Base-by-base conservation (phyloP, 2,113 vertebrate species). In the Oncorhynchus clarkii region DNA sequence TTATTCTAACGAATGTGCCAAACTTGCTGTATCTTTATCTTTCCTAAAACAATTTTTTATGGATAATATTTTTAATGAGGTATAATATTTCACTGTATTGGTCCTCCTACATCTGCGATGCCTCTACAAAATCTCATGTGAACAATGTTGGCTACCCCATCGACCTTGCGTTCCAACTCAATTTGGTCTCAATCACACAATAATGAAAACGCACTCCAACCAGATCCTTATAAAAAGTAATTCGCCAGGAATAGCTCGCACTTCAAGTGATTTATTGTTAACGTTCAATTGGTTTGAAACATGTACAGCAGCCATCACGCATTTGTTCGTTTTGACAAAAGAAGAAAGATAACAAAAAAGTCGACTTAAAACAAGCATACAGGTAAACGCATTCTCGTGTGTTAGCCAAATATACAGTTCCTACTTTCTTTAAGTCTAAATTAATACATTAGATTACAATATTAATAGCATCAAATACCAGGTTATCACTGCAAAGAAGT, bases 361-460 rank as follows among this genome's bases (percentile, higher is more conserved):
- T 88, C 86, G 83, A 90, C 85, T 83, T 82, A 85, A 89, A 90
- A 91, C 88, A 89, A 93, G 84, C 92, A 93, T 89, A 94, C 93
- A 94, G 73, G 90, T 91, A 87, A 93, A 93, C 90, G 88, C 88
- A 91, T 91, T 91, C 80, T 89, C 74, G 85, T 88, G 86, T 91
- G 91, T 94, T 94, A 94, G 93, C 92, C 92, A 92, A 92, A 94
- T 93, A 91, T 94, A 93, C 93, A 93, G 86, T 90, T 88, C 89
- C 92, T 94, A 94, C 90, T 93, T 92, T 89, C 86, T 89, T 89
- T 90, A 89, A 89, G 85, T 92, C 92, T 94, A 93, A 88, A 92
- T 90, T 80, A 92, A 93, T 92, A 94, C 93, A 93, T 93, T 92
- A 93, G 90, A 92, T 93, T 93, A 94, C 92, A 93, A 92, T 93